These are phyloP conservation scores for Athene cunicularia DNA, from an alignment of 2,113 vertebrate species.

Conservation along the genomic window DNA sequence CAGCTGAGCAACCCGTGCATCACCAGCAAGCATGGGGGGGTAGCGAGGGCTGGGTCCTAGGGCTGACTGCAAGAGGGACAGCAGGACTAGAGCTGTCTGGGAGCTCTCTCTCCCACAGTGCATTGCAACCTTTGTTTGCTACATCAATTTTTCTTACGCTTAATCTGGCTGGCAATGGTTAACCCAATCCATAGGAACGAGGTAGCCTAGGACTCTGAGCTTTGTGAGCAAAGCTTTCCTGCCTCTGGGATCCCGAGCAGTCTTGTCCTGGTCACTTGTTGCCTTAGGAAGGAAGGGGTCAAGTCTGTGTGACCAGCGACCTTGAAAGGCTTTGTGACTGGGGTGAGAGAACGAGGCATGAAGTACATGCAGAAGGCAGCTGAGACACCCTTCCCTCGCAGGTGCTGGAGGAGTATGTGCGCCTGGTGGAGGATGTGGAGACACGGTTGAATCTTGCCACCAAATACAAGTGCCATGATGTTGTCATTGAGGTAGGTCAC, in stretches of 20 bases:
- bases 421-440: slow-evolving; percentile 88
- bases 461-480: slow-evolving; percentile 94
- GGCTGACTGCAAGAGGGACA: background rate
- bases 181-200: fast-evolving
- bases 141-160: background rate
- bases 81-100: background rate
- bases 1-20: background rate
- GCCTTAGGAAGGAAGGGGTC: background rate
- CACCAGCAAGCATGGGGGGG: background rate
- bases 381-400: slow-evolving; percentile 47
- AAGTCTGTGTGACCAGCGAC: background rate
- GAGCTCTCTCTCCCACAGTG: background rate
- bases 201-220: background rate
- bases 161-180: background rate
- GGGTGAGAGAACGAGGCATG: background rate
- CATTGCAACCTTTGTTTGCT: background rate
- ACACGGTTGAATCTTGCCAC: slow-evolving; percentile 84
- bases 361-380: background rate
- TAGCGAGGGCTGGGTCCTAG: background rate
- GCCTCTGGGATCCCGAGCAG: background rate
- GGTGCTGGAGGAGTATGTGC: slow-evolving; percentile 91
- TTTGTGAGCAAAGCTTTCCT: background rate
- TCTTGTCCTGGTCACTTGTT: background rate
- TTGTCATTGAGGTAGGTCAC: slow-evolving; percentile 88
- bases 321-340: background rate